phyloP scores from a whole-genome alignment of 2,888 invertebrate species.

The Meloe dianella region DNA sequence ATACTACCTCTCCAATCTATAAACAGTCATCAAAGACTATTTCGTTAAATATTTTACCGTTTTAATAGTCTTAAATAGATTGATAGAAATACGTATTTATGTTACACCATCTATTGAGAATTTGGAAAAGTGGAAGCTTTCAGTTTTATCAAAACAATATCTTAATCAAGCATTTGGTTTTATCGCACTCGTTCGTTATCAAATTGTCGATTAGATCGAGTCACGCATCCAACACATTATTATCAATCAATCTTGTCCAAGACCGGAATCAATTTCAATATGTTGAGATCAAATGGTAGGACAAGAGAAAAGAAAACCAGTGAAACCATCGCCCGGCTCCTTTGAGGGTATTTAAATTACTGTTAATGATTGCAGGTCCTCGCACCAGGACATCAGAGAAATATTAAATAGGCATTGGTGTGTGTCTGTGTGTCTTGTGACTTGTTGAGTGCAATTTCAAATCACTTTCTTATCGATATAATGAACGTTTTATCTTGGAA shows the following conservation, averaged over 20 bases:
- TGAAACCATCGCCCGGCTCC: slow-evolving; percentile 21
- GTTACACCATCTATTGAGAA: slow-evolving; percentile 6
- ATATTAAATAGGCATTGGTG: slow-evolving; percentile 18
- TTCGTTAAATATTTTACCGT: slow-evolving; percentile 22
- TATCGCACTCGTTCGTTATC: slow-evolving; percentile 26
- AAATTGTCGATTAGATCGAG: slow-evolving; percentile 3
- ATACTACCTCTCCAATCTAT: slow-evolving; percentile 22
- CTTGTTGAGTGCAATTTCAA: slow-evolving; percentile 36
- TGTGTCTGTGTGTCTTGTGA: slow-evolving; percentile 1
- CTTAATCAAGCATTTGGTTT: slow-evolving; percentile 26
- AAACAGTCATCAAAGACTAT: slow-evolving; percentile 13
- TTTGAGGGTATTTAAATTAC: slow-evolving; percentile 34
- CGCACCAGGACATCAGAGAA: slow-evolving; percentile 26
- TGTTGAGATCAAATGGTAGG: not conserved
- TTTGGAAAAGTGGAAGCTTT: slow-evolving; percentile 6
- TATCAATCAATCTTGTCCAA: slow-evolving; percentile 26
- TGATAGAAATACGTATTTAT: slow-evolving; percentile 5
- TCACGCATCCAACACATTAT: slow-evolving; percentile 16
- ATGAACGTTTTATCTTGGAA: slow-evolving; percentile 35
- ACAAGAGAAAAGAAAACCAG: not conserved
- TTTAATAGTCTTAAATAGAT: slow-evolving; percentile 17
- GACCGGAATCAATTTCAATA: slow-evolving; percentile 19
- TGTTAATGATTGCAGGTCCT: slow-evolving; percentile 27
- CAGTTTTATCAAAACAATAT: slow-evolving; percentile 18
- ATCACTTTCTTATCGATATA: slow-evolving; percentile 36